These are phyloP conservation scores for Pseudobourletiella spinata DNA, from an alignment of 1,140 invertebrate genomes.

Conservation along the genomic window DNA sequence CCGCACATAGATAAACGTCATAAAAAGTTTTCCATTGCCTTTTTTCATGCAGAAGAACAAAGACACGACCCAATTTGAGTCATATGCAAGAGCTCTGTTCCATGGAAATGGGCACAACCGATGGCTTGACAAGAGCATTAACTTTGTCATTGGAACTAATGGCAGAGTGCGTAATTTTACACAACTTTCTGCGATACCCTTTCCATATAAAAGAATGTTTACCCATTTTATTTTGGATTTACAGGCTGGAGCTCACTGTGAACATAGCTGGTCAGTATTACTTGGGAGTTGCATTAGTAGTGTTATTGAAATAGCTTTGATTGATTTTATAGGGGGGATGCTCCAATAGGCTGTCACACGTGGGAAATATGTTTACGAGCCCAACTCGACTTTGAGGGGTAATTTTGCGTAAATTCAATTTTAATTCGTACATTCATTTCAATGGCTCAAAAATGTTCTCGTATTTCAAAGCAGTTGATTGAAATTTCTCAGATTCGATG, in stretches of 20 bases:
- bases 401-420: constrained; percentile 40
- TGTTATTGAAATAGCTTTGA: too few species aligned
- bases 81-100: constrained; percentile 73
- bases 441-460: too few species aligned
- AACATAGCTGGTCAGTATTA: too few species aligned
- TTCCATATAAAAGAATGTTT: too few species aligned
- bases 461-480: too few species aligned
- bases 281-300: too few species aligned
- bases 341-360: constrained; percentile 78
- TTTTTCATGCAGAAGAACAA: constrained; percentile 49
- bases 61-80: constrained; percentile 69
- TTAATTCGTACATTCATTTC: too few species aligned
- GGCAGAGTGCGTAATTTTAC: constrained; percentile 63
- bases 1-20: too few species aligned
- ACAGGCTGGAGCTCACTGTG: background rate
- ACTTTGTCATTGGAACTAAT: constrained; percentile 82
- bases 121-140: constrained; percentile 99
- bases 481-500: constrained; percentile 63
- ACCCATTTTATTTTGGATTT: too few species aligned
- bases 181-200: too few species aligned
- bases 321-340: constrained; percentile 91
- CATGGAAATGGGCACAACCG: constrained; percentile 94
- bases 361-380: constrained; percentile 72
- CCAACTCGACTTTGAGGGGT: constrained; percentile 53
- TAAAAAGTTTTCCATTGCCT: too few species aligned